Evolutionary conservation across 1,140 invertebrate genomes (phyloP).

Genomic region (Aplysia californica): DNA sequence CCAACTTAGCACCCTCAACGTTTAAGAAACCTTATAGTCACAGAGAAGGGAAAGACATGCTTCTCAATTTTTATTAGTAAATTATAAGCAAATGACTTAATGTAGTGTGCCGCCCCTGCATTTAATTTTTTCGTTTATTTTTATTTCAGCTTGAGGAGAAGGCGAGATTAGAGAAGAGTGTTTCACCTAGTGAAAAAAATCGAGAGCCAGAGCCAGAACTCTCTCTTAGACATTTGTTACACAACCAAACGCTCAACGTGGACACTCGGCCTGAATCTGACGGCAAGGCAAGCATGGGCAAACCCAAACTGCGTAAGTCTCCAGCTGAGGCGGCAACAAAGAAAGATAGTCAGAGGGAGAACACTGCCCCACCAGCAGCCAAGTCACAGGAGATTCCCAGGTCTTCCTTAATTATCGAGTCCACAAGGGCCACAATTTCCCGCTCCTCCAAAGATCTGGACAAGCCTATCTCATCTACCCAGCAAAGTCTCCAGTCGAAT

Average conservation of each 20-base stretch:
- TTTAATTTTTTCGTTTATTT: background rate
- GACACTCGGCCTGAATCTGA: background rate
- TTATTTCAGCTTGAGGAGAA: conserved; percentile 51
- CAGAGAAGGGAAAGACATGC: too few relatives aligned
- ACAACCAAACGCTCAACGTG: background rate
- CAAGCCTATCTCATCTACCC: background rate
- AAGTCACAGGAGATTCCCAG: conserved; percentile 9
- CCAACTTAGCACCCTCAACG: too few relatives aligned
- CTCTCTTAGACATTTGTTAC: background rate
- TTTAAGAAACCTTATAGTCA: too few relatives aligned
- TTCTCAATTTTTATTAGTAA: too few relatives aligned
- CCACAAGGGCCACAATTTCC: conserved; percentile 7
- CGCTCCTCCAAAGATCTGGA: background rate
- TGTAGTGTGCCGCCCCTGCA: too few relatives aligned
- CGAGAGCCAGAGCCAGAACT: background rate
- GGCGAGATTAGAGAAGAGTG: conserved; percentile 37
- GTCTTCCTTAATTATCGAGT: conserved; percentile 25
- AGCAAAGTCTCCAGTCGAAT: background rate
- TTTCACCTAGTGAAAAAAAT: background rate
- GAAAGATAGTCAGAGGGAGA: background rate
- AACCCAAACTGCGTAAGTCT: background rate
- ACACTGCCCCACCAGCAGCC: too few relatives aligned
- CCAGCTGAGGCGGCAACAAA: background rate
- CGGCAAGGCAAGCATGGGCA: background rate
- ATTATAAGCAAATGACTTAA: too few relatives aligned